These are phyloP conservation scores for Oasisia sp. DNA, from an alignment of 2,888 invertebrate species.

Conservation along the genomic window DNA sequence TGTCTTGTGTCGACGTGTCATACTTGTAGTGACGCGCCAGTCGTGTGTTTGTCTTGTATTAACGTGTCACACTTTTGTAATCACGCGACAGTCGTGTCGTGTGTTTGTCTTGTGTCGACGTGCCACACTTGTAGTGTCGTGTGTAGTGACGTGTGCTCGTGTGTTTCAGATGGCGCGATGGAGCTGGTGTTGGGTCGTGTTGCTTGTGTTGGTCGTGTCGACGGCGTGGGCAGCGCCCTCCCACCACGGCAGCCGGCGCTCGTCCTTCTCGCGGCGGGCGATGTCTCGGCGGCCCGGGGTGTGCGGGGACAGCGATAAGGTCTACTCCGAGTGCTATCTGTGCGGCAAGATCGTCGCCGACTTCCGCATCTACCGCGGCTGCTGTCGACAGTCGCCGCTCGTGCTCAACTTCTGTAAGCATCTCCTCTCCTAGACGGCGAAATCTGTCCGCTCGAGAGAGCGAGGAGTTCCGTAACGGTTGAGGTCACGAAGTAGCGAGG, in stretches of 20 bases:
- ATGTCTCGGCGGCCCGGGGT: background rate
- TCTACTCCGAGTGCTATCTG: background rate
- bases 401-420: background rate
- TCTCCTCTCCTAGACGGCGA: background rate
- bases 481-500: background rate
- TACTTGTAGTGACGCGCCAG: too few relatives aligned
- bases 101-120: too few relatives aligned
- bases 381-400: background rate
- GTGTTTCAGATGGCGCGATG: conserved; percentile 5
- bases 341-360: background rate
- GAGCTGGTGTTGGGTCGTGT: background rate
- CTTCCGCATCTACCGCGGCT: background rate
- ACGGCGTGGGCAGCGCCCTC: background rate
- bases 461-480: background rate
- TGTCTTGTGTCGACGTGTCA: too few relatives aligned
- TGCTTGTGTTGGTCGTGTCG: background rate
- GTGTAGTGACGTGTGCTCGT: background rate
- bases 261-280: background rate
- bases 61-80: too few relatives aligned
- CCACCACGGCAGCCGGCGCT: background rate
- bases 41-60: too few relatives aligned
- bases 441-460: background rate
- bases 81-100: too few relatives aligned
- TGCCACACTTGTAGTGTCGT: background rate
- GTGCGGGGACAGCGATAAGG: background rate